Evolutionary conservation across 2,113 vertebrate genomes (phyloP).

Genomic region (Muntiacus muntjak): DNA sequence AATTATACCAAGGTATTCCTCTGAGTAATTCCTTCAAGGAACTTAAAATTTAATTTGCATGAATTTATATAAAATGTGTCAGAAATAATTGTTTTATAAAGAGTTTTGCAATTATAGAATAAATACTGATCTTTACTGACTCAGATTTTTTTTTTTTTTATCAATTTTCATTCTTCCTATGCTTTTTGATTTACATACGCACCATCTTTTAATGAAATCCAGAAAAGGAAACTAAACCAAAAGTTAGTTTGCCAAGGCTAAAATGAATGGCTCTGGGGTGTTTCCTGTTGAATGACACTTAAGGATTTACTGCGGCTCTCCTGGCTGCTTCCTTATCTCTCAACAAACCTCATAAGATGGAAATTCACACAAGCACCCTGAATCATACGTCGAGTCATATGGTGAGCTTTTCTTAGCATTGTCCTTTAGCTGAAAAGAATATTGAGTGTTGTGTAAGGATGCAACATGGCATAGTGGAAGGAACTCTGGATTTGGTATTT

Average conservation of each 20-base stretch:
- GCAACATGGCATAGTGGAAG: background rate
- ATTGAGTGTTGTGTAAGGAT: background rate
- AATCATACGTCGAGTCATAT: background rate
- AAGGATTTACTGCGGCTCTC: constrained; percentile 28
- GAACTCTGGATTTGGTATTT: background rate
- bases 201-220: constrained; percentile 61
- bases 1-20: background rate
- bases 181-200: constrained; percentile 33
- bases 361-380: background rate
- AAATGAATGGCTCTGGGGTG: constrained; percentile 34
- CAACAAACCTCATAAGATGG: background rate
- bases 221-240: constrained; percentile 31
- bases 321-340: constrained; percentile 31
- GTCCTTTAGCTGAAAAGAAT: background rate
- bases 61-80: background rate
- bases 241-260: constrained; percentile 51
- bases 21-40: background rate
- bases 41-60: background rate
- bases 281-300: constrained; percentile 48
- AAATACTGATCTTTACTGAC: background rate
- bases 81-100: constrained; percentile 30
- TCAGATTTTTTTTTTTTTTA: background rate
- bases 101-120: constrained; percentile 5
- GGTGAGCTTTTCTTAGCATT: constrained; percentile 1
- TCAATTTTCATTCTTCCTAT: background rate